Conservation (phyloP, 2,888 invertebrate genomes). For the Argynnis bischoffii region DNA sequence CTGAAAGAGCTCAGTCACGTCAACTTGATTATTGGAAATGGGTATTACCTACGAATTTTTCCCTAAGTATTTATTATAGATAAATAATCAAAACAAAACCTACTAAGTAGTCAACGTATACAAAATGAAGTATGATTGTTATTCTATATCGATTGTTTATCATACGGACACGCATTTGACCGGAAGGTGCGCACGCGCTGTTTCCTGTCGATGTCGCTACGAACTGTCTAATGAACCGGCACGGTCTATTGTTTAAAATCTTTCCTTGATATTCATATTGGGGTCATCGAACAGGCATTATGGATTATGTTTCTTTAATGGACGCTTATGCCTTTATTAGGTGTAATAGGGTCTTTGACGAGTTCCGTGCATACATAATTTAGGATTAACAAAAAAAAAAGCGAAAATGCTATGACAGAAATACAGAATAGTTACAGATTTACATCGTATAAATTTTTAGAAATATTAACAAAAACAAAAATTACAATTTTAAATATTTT, state of each 20-base stretch:
- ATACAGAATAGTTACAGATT: not conserved
- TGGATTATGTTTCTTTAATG: conserved; percentile 34
- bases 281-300: conserved; percentile 61
- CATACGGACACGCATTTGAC: conserved; percentile 65
- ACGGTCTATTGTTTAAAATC: conserved; percentile 64
- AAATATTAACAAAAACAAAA: no score
- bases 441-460: not conserved
- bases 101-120: conserved; percentile 7
- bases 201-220: conserved; percentile 65
- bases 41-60: no score
- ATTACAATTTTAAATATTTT: no score
- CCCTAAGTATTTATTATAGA: not conserved
- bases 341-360: conserved; percentile 30
- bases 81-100: conserved; percentile 23
- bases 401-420: not conserved
- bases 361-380: conserved; percentile 8
- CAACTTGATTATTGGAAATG: no score
- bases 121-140: conserved; percentile 46
- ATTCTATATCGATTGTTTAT: conserved; percentile 60
- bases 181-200: conserved; percentile 67
- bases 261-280: conserved; percentile 54
- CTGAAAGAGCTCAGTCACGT: no score
- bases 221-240: conserved; percentile 70
- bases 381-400: not conserved
- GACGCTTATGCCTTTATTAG: conserved; percentile 29